Base-by-base conservation (phyloP, 2,113 vertebrate genomes). In the Chamaea fasciata region DNA sequence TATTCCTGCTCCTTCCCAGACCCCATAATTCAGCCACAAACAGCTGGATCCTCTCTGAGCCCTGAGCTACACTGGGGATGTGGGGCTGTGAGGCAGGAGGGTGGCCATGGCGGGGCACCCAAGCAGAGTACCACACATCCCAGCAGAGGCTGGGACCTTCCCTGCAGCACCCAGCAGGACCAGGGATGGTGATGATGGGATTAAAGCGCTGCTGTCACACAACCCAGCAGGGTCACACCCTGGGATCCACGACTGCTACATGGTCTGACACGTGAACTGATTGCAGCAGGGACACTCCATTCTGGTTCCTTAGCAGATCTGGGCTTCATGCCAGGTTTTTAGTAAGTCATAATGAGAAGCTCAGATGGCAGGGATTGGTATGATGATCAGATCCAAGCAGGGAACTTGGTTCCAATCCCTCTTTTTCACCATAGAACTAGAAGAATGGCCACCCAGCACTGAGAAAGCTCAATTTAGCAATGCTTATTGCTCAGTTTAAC, bases 371-470 rank as follows among this genome's bases (percentile, higher is more conserved):
- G 33, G 78, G 88, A 77, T 28, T 57, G 90, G 42, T 73, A 22
- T 8, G 76, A 80, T 33, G 35, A 57, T 77, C 50, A 53, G 79
- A 89, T 74, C 74, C 78, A 92, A 92, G 92, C 79, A 81, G 28
- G 31, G 64, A 95, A 77, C 76, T 92, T 64, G 68, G 60, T 94
- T 94, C 60, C 80, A 90, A 68, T 71, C 24, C 78, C 60, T 56
- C 65, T n/a, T 27, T 50, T 95, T 90, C 27, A 80, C 67, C 59
- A 49, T 1, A 35, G 42, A 69, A 55, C 56, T 83, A 57, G 35
- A 94, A 86, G 92, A 96, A 93, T 94, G 94, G 59, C 95, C 92
- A 92, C 94, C 59, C 90, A 96, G 83, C 79, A 56, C 80, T 52
- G 31, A 93, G 82, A 93, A 83, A 80, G 64, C 73, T 93, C 93